These are phyloP conservation scores for Acridotheres tristis DNA, from an alignment of 2,797 vertebrate species.

Conservation along the genomic window DNA sequence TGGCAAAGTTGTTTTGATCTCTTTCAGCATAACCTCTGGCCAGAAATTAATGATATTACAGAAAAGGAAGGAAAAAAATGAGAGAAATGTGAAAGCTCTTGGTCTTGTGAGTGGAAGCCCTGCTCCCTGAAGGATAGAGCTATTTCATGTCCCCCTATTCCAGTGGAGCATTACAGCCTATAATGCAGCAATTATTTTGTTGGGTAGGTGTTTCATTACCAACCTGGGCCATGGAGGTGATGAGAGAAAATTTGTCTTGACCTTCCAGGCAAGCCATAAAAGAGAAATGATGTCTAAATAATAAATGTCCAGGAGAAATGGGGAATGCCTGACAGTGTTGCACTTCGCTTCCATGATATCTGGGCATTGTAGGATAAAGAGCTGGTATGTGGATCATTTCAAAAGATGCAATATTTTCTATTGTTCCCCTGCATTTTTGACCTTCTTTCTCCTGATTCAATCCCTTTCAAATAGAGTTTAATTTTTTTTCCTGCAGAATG, in stretches of 20 bases:
- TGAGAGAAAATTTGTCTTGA: slow-evolving; percentile 46
- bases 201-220: slow-evolving; percentile 65
- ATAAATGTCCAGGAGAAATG: slow-evolving; percentile 15
- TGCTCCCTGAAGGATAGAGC: not conserved
- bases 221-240: slow-evolving; percentile 38
- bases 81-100: not conserved
- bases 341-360: not conserved
- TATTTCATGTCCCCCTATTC: not conserved
- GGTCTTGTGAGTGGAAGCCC: not conserved
- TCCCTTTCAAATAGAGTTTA: not conserved
- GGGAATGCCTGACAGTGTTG: not conserved
- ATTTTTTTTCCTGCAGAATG: not conserved
- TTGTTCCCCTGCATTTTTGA: slow-evolving; percentile 25
- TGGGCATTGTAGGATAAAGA: not conserved
- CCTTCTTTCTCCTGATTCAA: not conserved
- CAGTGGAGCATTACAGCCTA: not conserved
- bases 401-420: not conserved
- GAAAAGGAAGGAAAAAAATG: not conserved
- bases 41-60: not conserved
- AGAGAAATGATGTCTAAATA: slow-evolving; percentile 41
- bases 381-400: not conserved
- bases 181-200: slow-evolving; percentile 34
- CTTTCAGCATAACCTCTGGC: not conserved
- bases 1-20: not conserved
- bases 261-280: slow-evolving; percentile 47